Evolutionary conservation across 1,140 invertebrate genomes (phyloP).

Genomic region (Caerostris extrusa): DNA sequence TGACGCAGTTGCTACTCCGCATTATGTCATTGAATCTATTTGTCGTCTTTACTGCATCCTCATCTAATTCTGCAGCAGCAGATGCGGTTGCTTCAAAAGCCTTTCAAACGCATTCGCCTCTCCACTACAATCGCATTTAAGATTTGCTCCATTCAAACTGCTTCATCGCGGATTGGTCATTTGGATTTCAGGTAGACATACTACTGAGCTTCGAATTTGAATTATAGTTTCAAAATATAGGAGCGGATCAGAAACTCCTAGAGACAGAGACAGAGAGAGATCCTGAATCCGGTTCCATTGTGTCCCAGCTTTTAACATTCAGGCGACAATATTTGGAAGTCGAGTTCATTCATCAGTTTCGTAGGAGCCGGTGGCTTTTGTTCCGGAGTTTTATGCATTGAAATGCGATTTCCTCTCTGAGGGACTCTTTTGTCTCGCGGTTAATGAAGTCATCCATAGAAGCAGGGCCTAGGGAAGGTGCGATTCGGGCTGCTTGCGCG

Average conservation of each 20-base stretch:
- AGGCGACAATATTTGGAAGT: not conserved
- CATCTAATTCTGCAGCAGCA: not conserved
- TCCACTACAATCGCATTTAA: conserved; percentile 32
- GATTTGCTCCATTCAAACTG: conserved; percentile 25
- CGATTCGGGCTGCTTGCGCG: not conserved
- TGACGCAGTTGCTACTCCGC: not conserved
- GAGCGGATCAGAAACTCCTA: not conserved
- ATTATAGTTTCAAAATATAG: conserved; percentile 44
- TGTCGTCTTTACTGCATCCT: not conserved
- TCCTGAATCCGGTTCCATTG: conserved; percentile 34
- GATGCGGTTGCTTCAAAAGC: not conserved
- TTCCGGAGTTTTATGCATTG: conserved; percentile 50
- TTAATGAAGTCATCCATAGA: conserved; percentile 61
- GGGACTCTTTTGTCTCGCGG: conserved; percentile 57
- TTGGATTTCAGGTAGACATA: conserved; percentile 38
- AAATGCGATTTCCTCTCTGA: conserved; percentile 63
- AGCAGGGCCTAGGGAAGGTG: conserved; percentile 26
- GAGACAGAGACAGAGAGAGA: not conserved
- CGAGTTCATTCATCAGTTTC: conserved; percentile 52
- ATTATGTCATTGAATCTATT: not conserved
- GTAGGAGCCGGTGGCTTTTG: conserved; percentile 29
- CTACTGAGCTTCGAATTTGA: not conserved
- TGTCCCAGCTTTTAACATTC: conserved; percentile 5
- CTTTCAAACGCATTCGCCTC: not conserved
- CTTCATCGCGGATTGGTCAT: conserved; percentile 59